Evolutionary conservation across 1,140 invertebrate species (phyloP), one percentile per base, ranked within the genome.

Genomic region (Caenorhabditis brenneri): DNA sequence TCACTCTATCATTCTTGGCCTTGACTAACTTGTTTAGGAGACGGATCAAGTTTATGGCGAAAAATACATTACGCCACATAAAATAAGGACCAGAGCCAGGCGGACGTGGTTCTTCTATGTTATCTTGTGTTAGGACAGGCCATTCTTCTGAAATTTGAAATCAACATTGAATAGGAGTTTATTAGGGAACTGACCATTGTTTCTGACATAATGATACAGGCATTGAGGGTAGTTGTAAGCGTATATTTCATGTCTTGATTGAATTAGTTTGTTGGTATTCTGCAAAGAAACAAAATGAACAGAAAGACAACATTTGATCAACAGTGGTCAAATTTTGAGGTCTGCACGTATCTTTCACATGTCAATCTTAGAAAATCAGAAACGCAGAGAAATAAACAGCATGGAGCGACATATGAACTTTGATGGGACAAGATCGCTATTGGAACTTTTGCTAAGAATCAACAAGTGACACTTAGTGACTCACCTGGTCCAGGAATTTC

Each of bases 1-100:
- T 99, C 36, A 99, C 98, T 87, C 98, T 93, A 31, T 97, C 97
- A 91, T 99, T 97, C 91, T 99, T 99, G 96, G 97, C 98, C 92
- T 99, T 99, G 42, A 96, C 99, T 51, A 99, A 92, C 93, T 99
- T 99, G 91, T 99, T 99, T 29, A 99, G 93, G 88, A 99, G 96
- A 88, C 97, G 93, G 48, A 99, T 92, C 42, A 99, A 91, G 93
- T 99, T 99, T 69, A 99, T 98, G 90, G 97, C 98, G 1, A 96
- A 96, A 92, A 98, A 99, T 29, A 99, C 94, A 93, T 99, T 99
- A 86, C 97, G 93, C 97, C 97, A 99, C 58, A 96, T 97, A 92
- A 94, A 98, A 53, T 88, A 91, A 10, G 48, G 42, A 31, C 48
- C 55, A 51, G 88, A 87, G 27, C 42, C 87, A 27, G 49, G 80